Conservation (phyloP, 2,113 vertebrate species). For the Malurus alboscapulatus region DNA sequence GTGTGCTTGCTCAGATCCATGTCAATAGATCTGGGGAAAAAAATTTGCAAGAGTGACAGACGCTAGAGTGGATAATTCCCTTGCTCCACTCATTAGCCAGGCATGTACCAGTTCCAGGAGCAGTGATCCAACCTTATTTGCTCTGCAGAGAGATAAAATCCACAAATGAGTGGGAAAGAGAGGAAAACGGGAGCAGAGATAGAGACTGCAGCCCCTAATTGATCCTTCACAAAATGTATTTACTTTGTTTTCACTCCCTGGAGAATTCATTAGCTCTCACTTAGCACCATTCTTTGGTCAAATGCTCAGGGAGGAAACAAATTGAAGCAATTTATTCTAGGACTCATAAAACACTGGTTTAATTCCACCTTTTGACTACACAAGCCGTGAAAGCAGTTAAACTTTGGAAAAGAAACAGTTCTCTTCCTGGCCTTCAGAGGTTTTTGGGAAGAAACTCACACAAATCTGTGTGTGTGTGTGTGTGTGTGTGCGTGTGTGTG, state of each 20-base stretch:
- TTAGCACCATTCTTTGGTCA: not conserved
- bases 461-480: fast-evolving
- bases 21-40: not conserved
- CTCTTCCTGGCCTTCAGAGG: not conserved
- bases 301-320: slow-evolving; percentile 1
- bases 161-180: not conserved
- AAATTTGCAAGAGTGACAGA: not conserved
- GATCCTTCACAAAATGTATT: not conserved
- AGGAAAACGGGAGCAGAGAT: not conserved
- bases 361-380: not conserved
- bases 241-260: not conserved
- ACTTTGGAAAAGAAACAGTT: not conserved
- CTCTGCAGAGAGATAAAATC: not conserved
- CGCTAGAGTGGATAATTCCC: not conserved
- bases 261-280: not conserved
- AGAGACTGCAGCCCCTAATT: not conserved
- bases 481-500: not conserved
- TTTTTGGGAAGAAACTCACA: not conserved
- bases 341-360: not conserved
- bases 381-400: not conserved
- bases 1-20: not conserved
- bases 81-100: not conserved
- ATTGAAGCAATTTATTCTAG: not conserved
- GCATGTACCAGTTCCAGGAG: not conserved
- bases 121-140: not conserved